A percentile compares a stretch with the other conserved stretches of the same genome.
Conservation (phyloP, 2,888 invertebrate species). For the Sphaerophoria taeniata region DNA sequence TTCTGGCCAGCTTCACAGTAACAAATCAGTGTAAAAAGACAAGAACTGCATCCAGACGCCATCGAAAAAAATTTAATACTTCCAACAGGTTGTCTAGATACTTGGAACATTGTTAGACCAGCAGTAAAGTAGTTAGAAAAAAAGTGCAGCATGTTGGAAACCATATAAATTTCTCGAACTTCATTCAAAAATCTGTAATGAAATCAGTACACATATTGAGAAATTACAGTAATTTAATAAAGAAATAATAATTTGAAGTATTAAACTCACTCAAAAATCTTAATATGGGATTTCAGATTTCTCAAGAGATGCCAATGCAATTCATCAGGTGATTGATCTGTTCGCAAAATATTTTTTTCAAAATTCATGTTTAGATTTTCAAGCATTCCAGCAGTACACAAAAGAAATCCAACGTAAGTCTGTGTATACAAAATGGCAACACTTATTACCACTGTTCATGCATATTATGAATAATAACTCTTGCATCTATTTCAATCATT, state of each 20-base stretch:
- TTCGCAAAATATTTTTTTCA: not conserved
- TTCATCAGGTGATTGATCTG: not conserved
- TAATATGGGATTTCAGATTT: constrained; percentile 30
- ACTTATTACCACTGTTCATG: too few species aligned
- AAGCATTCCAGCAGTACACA: constrained; percentile 36
- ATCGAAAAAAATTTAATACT: constrained; percentile 46
- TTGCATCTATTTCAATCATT: too few species aligned
- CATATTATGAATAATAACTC: too few species aligned
- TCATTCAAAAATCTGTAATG: constrained; percentile 44
- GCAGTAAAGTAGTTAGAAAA: constrained; percentile 53
- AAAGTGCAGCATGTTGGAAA: constrained; percentile 43
- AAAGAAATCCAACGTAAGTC: constrained; percentile 52
- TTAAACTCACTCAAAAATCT: constrained; percentile 45
- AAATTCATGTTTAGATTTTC: constrained; percentile 40
- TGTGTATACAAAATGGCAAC: too few species aligned
- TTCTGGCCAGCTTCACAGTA: constrained; percentile 59
- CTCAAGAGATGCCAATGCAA: constrained; percentile 12
- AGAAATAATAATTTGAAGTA: not conserved
- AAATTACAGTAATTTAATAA: not conserved
- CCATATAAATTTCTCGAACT: constrained; percentile 33
- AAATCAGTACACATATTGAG: not conserved
- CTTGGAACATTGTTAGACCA: constrained; percentile 49
- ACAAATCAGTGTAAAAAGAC: constrained; percentile 35
- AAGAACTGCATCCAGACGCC: constrained; percentile 51
- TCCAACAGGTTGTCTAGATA: constrained; percentile 45